These are phyloP conservation scores for Grus americana DNA, from an alignment of 2,113 vertebrate genomes.

Conservation along the genomic window DNA sequence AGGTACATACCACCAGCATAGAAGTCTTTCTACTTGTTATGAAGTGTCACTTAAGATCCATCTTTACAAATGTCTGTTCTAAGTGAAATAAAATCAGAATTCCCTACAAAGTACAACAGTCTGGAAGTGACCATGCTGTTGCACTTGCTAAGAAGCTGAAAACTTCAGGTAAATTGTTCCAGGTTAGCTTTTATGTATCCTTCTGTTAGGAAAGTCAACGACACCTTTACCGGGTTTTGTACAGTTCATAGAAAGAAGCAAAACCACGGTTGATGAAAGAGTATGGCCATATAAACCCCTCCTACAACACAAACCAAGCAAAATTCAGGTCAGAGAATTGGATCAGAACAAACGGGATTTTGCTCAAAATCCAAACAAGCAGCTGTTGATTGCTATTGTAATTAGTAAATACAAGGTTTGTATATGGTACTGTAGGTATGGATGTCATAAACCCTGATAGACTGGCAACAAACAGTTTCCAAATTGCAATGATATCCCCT, in stretches of 20 bases:
- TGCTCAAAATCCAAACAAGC: not conserved
- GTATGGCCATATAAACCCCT: not conserved
- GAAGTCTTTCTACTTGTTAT: not conserved
- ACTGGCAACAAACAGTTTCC: not conserved
- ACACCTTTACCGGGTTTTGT: not conserved
- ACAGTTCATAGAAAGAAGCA: not conserved
- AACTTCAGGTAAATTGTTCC: not conserved
- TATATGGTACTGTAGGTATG: not conserved
- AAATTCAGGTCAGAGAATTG: not conserved
- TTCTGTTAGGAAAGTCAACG: not conserved
- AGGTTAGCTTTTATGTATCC: not conserved
- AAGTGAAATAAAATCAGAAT: not conserved
- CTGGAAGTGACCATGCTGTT: not conserved
- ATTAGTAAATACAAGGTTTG: not conserved
- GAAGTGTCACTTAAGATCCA: not conserved
- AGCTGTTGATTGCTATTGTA: not conserved
- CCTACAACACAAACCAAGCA: not conserved
- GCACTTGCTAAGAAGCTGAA: not conserved
- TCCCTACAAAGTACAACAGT: not conserved
- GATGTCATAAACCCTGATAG: not conserved
- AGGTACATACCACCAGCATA: fast-evolving
- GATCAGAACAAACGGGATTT: not conserved
- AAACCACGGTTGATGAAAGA: not conserved
- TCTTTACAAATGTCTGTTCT: not conserved
- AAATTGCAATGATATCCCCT: not conserved